These are phyloP conservation scores for Globia sparganii DNA, from an alignment of 2,888 invertebrate species.

Conservation along the genomic window DNA sequence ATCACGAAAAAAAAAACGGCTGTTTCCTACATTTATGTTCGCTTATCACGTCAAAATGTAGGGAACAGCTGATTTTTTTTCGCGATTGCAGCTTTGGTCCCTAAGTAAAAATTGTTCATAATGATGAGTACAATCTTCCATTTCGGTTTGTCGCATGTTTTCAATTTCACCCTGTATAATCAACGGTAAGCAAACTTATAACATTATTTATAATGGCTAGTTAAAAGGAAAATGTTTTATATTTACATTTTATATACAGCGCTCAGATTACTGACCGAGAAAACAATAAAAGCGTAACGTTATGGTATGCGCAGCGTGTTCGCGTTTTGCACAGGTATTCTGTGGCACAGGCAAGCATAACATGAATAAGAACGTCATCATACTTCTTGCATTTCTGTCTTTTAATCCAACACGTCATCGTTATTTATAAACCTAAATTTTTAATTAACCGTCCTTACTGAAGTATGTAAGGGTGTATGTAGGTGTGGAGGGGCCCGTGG, in stretches of 20 bases:
- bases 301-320: constrained; percentile 20
- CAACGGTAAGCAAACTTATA: background rate
- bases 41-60: too few relatives aligned
- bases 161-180: too few relatives aligned
- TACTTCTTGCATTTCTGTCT: background rate
- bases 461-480: too few relatives aligned
- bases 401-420: background rate
- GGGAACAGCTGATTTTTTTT: too few relatives aligned
- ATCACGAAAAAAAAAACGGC: too few relatives aligned
- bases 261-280: constrained; percentile 44
- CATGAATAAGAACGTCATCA: background rate
- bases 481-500: too few relatives aligned
- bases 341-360: background rate
- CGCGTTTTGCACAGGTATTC: background rate
- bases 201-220: background rate
- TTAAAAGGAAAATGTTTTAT: background rate
- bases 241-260: background rate
- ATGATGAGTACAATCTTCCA: too few relatives aligned
- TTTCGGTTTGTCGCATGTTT: too few relatives aligned
- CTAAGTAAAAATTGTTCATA: too few relatives aligned
- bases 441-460: background rate
- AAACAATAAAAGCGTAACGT: constrained; percentile 53
- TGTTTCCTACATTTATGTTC: too few relatives aligned
- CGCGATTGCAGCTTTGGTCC: too few relatives aligned
- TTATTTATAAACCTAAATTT: background rate